phyloP scores from a whole-genome alignment of 2,797 vertebrate genomes.

The Xenops minutus region DNA sequence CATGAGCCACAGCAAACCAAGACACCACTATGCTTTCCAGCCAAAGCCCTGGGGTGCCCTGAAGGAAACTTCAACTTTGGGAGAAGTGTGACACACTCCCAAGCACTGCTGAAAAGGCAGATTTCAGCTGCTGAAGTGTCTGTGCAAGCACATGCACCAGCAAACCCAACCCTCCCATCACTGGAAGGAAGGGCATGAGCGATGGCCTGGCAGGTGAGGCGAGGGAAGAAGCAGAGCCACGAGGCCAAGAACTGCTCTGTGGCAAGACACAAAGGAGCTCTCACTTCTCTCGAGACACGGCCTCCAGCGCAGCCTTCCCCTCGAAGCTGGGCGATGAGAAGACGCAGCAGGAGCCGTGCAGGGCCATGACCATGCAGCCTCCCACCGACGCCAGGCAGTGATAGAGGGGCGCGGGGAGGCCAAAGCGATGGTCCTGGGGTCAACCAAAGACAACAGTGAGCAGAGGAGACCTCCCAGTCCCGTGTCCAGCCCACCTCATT shows the following conservation, averaged over 20 bases:
- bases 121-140: background rate
- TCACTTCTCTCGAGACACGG: constrained; percentile 86
- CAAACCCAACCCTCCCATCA: background rate
- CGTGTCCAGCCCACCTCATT: fast-evolving
- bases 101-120: background rate
- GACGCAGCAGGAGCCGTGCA: constrained; percentile 80
- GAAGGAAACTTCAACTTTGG: background rate
- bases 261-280: background rate
- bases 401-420: constrained; percentile 81
- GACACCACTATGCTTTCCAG: fast-evolving
- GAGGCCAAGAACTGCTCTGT: fast-evolving
- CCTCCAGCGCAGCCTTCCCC: constrained; percentile 77
- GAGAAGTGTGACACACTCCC: background rate
- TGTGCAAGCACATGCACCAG: background rate
- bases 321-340: constrained; percentile 80
- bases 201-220: background rate
- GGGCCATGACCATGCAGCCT: constrained; percentile 79
- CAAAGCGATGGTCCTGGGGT: constrained; percentile 66
- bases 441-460: constrained; percentile 30
- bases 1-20: background rate
- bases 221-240: background rate
- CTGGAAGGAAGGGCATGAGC: background rate
- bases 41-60: background rate
- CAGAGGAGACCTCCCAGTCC: background rate
- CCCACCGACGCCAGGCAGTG: constrained; percentile 87